phyloP scores from a whole-genome alignment of 2,797 vertebrate genomes.

The Danio albolineatus region DNA sequence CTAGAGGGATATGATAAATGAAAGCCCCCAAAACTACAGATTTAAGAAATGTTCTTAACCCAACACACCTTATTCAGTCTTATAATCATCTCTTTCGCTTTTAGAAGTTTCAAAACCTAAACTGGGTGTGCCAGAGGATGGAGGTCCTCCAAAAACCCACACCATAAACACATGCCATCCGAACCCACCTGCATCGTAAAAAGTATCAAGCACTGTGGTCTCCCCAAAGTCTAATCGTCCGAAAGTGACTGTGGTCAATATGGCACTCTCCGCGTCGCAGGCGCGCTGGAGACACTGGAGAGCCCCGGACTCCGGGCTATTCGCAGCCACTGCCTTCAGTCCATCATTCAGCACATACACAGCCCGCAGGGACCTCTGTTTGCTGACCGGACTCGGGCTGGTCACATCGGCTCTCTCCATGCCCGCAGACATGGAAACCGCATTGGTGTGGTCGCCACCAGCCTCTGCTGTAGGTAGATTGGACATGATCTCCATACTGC shows the following conservation, averaged over 20 bases:
- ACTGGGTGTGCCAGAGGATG: too few relatives aligned
- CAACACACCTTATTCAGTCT: not conserved
- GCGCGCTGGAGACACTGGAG: constrained; percentile 86
- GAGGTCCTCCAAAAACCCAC: not conserved
- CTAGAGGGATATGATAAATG: not conserved
- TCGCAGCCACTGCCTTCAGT: constrained; percentile 80
- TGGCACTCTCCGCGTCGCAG: constrained; percentile 87
- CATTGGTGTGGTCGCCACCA: constrained; percentile 68
- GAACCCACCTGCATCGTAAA: constrained; percentile 90
- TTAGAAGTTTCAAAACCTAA: not conserved
- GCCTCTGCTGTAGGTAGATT: constrained; percentile 59
- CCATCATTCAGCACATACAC: constrained; percentile 89
- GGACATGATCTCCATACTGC: constrained; percentile 59
- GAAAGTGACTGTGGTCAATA: constrained; percentile 86
- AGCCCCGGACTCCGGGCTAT: constrained; percentile 88
- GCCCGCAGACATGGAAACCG: constrained; percentile 50
- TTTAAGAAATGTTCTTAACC: too few relatives aligned
- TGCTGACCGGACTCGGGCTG: constrained; percentile 73
- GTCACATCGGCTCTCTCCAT: constrained; percentile 73
- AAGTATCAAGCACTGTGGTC: constrained; percentile 87
- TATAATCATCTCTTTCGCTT: not conserved
- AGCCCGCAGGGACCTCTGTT: constrained; percentile 82
- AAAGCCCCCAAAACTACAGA: not conserved
- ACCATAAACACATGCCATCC: not conserved
- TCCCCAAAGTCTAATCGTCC: constrained; percentile 91